Base-by-base conservation (phyloP, 1,140 invertebrate species). In the Scaptomyza pallida region DNA sequence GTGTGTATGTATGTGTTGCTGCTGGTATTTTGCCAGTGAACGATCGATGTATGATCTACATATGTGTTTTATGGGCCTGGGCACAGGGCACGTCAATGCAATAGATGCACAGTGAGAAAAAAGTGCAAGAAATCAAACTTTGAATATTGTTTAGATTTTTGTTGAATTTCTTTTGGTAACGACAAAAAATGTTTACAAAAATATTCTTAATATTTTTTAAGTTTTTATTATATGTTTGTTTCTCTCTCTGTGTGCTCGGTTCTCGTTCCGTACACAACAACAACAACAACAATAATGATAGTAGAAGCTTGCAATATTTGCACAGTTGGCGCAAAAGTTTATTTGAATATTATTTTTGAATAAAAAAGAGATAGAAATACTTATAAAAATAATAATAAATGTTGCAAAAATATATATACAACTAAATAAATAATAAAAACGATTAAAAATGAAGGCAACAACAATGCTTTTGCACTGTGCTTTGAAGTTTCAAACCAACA, bases 301-400 rank as follows among this genome's bases (percentile, higher is more conserved):
- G 26, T n/a, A 44, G 51, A 43, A n/a, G 23, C 37, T 51, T 30
- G 4, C 44, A 75, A 48, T 88, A 75, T 88, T 89, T 88, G 76
- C 82, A 89, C 82, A 89, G 83, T 89, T 88, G 80, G 71, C 47
- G 72, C 56, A 86, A 73, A 56, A 33, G 74, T 76, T 2, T 37
- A 4, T 30, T 81, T 67, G 37, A n/a, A 56, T 61, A 26, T 57
- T 47, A 30, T 63, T 71, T 59, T 41, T n/a, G n/a, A n/a, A n/a
- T n/a, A 67, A 47, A 57, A 67, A 61, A 63, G 54, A 4, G 54
- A 63, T 48, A 4, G 54, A 17, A 55, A 59, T 41, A 47, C 37
- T 64, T 50, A 56, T 44, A 43, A 61, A 65, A 65, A 23, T 52
- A 67, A 88, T 78, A 89, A 86, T 68, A 88, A 72, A 86, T 82